phyloP scores from a whole-genome alignment of 2,888 invertebrate species.

The Diadegma fenestrale region DNA sequence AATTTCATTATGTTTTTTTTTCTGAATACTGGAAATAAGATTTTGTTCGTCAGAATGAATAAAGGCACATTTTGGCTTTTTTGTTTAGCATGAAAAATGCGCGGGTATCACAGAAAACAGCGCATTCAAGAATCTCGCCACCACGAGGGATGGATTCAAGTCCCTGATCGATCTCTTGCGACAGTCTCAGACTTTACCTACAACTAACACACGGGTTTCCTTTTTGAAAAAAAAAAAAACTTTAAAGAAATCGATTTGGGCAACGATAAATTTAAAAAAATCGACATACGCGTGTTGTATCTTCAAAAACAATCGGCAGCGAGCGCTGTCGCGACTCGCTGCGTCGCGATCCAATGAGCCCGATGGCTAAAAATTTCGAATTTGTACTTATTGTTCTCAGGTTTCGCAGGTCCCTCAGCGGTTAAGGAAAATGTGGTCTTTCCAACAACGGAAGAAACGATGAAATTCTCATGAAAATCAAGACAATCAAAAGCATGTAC shows the following conservation, averaged over 20 bases:
- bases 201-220: neutral
- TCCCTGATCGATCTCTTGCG: neutral
- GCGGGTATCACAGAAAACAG: conserved; percentile 4
- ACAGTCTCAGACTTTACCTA: neutral
- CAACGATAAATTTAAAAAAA: neutral
- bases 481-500: neutral
- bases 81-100: neutral
- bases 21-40: neutral
- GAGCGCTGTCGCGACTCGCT: neutral
- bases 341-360: neutral
- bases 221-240: neutral
- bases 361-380: conserved; percentile 1
- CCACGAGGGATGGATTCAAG: neutral
- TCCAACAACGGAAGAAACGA: neutral
- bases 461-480: neutral
- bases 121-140: neutral
- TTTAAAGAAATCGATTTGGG: neutral
- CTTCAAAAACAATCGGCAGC: neutral
- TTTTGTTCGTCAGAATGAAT: neutral
- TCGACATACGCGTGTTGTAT: neutral
- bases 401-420: conserved; percentile 19
- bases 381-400: conserved; percentile 26
- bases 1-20: neutral
- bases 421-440: neutral
- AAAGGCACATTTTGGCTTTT: neutral